Evolutionary conservation across 2,113 vertebrate genomes (phyloP), one percentile per base, ranked within the genome.

Genomic region (Sphyrna mokarran): DNA sequence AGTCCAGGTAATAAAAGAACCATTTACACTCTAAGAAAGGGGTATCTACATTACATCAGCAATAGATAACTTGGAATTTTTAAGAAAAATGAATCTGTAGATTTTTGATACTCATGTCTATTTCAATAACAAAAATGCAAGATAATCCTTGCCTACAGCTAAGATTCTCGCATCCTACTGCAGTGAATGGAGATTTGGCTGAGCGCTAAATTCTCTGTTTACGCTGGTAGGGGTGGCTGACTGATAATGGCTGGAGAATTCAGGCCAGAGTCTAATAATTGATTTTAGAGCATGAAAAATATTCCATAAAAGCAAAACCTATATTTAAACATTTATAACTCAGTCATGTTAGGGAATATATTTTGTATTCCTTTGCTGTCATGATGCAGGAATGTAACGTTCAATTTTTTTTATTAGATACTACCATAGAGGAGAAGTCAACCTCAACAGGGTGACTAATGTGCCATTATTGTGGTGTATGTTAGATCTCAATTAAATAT

Each of bases 341-440:
- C n/a, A n/a, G 37, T 66, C 29, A 63, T 33, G 33, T 91, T 61
- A 91, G 29, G 66, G 33, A 91, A 66, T 66, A 91, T 91, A 18
- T 20, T n/a, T 68, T 68, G 16, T 29, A 37, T 93, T 68, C n/a
- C 90, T 68, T 68, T 23, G 90, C 37, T 93, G 90, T 93, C 90
- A 68, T 37, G 61, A 68, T 18, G 68, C 9, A 18, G 90, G n/a
- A 14, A 68, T 93, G 68, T 68, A 68, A 93, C 22, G 20, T 93
- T 68, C 2, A 68, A 66, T 93, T 94, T 68, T 68, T 94, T 69
- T 69, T n/a, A 94, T 94, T 40, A 69, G 91, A 69, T 94, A 23
- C n/a, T 94, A 40, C 29, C 91, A 94, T 43, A 40, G 91, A 69
- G 66, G 2, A 63, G 6, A 14, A 68, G n/a, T 94, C n/a, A 69